Base-by-base conservation (phyloP, 2,797 vertebrate species). In the Sebastes taczanowskii region DNA sequence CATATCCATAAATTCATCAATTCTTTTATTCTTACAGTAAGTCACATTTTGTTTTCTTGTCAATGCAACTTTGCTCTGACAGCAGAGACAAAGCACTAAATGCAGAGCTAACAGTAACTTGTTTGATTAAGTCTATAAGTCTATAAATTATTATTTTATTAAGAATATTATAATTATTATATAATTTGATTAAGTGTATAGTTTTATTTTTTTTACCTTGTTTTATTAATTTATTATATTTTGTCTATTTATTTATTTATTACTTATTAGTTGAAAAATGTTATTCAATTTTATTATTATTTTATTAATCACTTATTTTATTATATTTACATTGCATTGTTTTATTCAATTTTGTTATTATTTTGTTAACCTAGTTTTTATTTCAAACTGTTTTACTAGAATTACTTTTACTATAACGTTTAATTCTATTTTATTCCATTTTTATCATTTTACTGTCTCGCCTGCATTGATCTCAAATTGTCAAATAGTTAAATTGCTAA, bases 1-100 rank as follows among this genome's bases (percentile, higher is more conserved):
- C 58, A 83, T 20, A 58, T 80, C 20, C n/a, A 72, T 11, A 55
- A 23, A 76, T 78, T 29, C 35, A 69, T 78, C 46, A 67, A 5
- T 27, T 71, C 29, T 69, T 42, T 11, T 13, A 59, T 30, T 78
- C 30, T 27, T 4, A 20, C 8, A 46, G 35, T 38, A 38, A 42
- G 27, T 80, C 34, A 29, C 53, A 35, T 71, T 81, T 74, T 42
- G 23, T 58, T 83, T 78, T 78, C 46, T 64, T 56, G 38, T 80
- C 46, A n/a, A 35, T 67, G 58, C 8, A 67, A 6, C 27, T 67
- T 3, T 53, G 22, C 66, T 63, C 6, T 27, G 46, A 77, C 46
- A 80, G 74, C 69, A 79, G 82, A 79, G 64, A 59, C 55, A 79
- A 81, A 79, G 27, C 70, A 27, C 14, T 78, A 88, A 86, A 74